Base-by-base conservation (phyloP, 2,888 invertebrate genomes). In the Mongoloraphidia duomilia region DNA sequence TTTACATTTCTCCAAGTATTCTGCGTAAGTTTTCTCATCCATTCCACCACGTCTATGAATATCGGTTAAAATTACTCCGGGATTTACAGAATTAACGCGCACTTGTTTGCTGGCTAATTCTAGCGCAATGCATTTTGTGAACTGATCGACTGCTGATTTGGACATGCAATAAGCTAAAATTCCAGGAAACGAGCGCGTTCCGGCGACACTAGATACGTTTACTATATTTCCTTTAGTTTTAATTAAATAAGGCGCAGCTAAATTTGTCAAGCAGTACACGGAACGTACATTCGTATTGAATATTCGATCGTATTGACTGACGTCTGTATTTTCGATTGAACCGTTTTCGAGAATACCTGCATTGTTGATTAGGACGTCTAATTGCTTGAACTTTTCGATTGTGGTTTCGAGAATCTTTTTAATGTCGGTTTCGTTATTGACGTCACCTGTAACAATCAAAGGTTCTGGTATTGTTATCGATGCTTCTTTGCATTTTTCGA, bases 181-280 rank as follows among this genome's bases (percentile, higher is more conserved):
- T 8, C 86, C 86, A 2, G 94, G 82, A 64, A 96, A 95, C 42
- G 95, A 82, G 60, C 94, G 73, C 33, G 91, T 75, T 3, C 96
- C 96, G 60, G 85, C 88, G 0, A 96, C 91, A 64, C 94, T 94
- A 2, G 95, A 96, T 0, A 97, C 87, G 65, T 96, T 97, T 0
- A 97, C 93, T 57, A 95, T 84, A 56, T 82, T 88, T n/a, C 93
- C 93, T 66, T 89, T 85, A 0, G 81, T 77, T 66, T 82, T 76
- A 3, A 89, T 71, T 14, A 96, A 72, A 68, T 93, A 80, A 0
- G 95, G 94, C 0, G 88, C 84, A 4, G 92, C 87, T 44, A 93
- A 64, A 80, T 84, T 87, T 0, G 90, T 93, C 53, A 95, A 65
- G 51, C 86, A 79, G 62, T 86, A 87, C 12, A 88, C 73, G 1